Evolutionary conservation across 2,888 invertebrate genomes (phyloP), one percentile per base, ranked within the genome.

Genomic region (Meteorus cinctellus): DNA sequence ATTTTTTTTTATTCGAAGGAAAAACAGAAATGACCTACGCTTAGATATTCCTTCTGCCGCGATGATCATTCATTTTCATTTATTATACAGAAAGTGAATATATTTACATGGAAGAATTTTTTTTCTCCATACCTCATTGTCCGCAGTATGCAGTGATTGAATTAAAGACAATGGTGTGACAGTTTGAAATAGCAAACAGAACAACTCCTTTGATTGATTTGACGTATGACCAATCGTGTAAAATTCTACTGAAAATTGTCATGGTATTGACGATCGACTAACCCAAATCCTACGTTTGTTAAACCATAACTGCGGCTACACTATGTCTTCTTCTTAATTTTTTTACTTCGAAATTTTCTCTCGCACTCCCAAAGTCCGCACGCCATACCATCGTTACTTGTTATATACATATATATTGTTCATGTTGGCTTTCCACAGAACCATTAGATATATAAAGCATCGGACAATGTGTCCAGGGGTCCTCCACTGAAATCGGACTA

Each of bases 231-330:
- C 85, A 86, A 88, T 88, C 83, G 82, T 60, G 73, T 78, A 63
- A 34, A 68, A 70, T 71, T 85, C 86, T 87, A 86, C 84, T 78
- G 84, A 82, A 84, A 84, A 84, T 82, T 76, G 78, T 82, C 80
- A 71, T 12, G 76, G 74, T 83, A 83, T 83, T 83, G 82, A 84
- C 86, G 86, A 88, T 85, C 87, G 86, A 86, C 84, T 89, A 87
- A 88, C 87, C 86, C 82, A 84, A 83, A 81, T 82, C 79, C 80
- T 74, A 78, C 74, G 74, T 63, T 70, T 67, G 41, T 71, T 71
- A 71, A 71, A 71, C 34, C 71, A 27, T 71, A 59, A 41, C 19
- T 41, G 14, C 48, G 16, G 71, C 60, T 51, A 29, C 24, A 24
- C 45, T 45, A 27, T 55, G 63, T 48, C 63, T 72, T 63, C 63